Percentiles rank a stretch among this genome's conserved stretches.
Evolutionary conservation across 1,140 invertebrate genomes (phyloP).

Genomic region (Neodiprion virginianus): DNA sequence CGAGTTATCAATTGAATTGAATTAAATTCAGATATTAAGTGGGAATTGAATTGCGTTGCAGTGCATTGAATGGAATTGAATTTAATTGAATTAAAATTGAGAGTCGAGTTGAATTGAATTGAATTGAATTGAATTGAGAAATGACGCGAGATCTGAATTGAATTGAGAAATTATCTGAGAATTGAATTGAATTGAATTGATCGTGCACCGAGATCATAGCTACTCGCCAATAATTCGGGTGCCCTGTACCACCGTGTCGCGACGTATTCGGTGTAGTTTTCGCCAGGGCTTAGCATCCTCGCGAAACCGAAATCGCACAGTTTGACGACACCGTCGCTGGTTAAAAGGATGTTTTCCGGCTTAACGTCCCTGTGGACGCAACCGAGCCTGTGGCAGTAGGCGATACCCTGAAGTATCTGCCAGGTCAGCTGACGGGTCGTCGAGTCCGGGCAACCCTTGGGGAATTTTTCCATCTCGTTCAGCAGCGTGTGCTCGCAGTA

Average conservation of each 20-base stretch:
- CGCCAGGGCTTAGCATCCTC: slow-evolving; percentile 93
- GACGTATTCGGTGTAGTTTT: slow-evolving; percentile 99
- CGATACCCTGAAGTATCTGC: slow-evolving; percentile 94
- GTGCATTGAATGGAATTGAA: background rate
- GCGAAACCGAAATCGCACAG: slow-evolving; percentile 99
- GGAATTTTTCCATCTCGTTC: slow-evolving; percentile 93
- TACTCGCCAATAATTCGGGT: slow-evolving; percentile 82
- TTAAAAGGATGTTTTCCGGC: slow-evolving; percentile 99
- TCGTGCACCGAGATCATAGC: background rate
- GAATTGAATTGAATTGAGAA: background rate
- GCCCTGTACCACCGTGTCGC: slow-evolving; percentile 98
- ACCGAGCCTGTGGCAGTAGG: slow-evolving; percentile 96
- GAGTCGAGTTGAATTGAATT: background rate
- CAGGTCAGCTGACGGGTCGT: slow-evolving; percentile 92
- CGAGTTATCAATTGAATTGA: background rate
- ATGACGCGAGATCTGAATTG: background rate
- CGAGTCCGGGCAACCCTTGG: slow-evolving; percentile 81
- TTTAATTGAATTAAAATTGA: slow-evolving; percentile 7
- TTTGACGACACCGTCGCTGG: slow-evolving; percentile 91
- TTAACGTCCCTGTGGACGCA: slow-evolving; percentile 98
- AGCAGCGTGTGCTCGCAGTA: slow-evolving; percentile 97
- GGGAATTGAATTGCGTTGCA: background rate
- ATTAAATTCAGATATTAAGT: slow-evolving; percentile 16
- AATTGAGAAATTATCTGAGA: too few relatives aligned
- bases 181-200: too few relatives aligned